A percentile compares a stretch with the other conserved stretches of the same genome.
Evolutionary conservation across 2,797 vertebrate genomes (phyloP).

Genomic region (Momotus momota): DNA sequence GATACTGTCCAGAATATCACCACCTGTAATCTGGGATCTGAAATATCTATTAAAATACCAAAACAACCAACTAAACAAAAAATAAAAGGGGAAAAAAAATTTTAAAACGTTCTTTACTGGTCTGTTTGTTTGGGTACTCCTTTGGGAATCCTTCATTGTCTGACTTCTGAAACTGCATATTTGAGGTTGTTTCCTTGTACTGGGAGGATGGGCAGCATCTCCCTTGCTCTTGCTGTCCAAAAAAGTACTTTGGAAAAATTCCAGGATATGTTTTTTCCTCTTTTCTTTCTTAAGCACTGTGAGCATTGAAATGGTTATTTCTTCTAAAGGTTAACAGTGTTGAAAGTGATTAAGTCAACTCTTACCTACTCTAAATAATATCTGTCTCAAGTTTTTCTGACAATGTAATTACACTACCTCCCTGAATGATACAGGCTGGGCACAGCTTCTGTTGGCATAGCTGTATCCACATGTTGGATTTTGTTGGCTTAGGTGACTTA

Average conservation of each 20-base stretch:
- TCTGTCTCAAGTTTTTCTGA: neutral
- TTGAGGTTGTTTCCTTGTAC: neutral
- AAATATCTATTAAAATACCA: neutral
- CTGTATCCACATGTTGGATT: neutral
- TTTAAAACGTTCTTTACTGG: neutral
- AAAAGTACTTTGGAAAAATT: neutral
- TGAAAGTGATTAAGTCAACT: conserved; percentile 7
- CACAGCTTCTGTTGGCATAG: conserved; percentile 6
- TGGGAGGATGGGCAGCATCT: neutral
- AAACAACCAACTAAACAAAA: no score
- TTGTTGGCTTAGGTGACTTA: conserved; percentile 8
- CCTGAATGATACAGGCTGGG: neutral
- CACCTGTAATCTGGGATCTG: neutral
- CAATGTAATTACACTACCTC: neutral
- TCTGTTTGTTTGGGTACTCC: neutral
- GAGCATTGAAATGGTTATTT: neutral
- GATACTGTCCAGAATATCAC: neutral
- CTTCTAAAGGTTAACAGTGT: conserved; percentile 41
- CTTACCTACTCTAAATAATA: conserved; percentile 36
- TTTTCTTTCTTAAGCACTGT: neutral
- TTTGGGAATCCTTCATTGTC: neutral
- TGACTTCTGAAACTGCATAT: neutral
- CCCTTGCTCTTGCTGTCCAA: neutral
- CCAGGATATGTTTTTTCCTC: neutral
- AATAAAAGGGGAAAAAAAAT: neutral